Conservation (phyloP, 2,888 invertebrate genomes). For the Seladonia tumulorum region DNA sequence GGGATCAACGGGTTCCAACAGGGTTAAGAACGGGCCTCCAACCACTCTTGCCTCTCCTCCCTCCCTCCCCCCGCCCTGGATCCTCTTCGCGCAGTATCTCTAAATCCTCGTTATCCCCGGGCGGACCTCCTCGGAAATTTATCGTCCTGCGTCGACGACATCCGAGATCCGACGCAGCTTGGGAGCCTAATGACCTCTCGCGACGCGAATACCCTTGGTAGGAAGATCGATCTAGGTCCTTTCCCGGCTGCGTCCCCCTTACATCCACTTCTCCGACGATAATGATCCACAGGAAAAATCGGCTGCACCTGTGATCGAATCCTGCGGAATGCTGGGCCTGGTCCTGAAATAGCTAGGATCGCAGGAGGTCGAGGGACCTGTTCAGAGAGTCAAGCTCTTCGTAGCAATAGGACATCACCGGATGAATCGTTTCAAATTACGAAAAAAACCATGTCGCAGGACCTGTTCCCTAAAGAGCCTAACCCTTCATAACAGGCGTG, state of each 20-base stretch:
- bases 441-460: too few relatives aligned
- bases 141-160: slow-evolving; percentile 70
- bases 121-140: slow-evolving; percentile 71
- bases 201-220: slow-evolving; percentile 50
- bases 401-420: too few relatives aligned
- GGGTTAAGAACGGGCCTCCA: slow-evolving; percentile 64
- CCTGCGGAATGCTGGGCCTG: background rate
- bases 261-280: background rate
- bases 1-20: slow-evolving; percentile 65
- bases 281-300: slow-evolving; percentile 1
- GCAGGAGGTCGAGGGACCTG: background rate
- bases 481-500: too few relatives aligned
- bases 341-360: background rate
- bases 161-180: slow-evolving; percentile 66
- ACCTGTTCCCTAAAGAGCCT: too few relatives aligned
- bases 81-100: slow-evolving; percentile 59
- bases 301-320: slow-evolving; percentile 35
- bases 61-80: background rate
- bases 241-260: slow-evolving; percentile 19
- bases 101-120: slow-evolving; percentile 73
- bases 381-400: background rate
- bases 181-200: slow-evolving; percentile 73
- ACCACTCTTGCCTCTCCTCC: slow-evolving; percentile 24
- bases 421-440: too few relatives aligned
- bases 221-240: slow-evolving; percentile 60